These are phyloP conservation scores for Heterohyrax brucei DNA, from an alignment of 2,797 vertebrate species.

Conservation along the genomic window DNA sequence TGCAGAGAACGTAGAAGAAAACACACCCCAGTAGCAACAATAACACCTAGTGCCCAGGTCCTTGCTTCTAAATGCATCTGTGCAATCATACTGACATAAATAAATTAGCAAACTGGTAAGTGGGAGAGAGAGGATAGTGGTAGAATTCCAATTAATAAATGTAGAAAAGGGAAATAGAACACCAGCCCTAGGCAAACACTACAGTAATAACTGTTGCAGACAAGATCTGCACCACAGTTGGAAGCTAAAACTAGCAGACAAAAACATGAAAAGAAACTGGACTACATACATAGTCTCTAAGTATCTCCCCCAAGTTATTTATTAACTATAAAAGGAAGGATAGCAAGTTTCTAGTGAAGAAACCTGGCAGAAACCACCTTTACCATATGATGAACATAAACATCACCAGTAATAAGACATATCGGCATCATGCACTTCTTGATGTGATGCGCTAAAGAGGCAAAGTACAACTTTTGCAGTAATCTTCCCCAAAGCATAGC, in stretches of 20 bases:
- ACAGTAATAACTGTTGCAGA: not conserved
- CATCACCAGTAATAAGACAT: not conserved
- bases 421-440: not conserved
- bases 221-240: not conserved
- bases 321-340: not conserved
- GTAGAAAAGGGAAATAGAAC: not conserved
- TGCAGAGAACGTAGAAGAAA: not conserved
- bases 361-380: not conserved
- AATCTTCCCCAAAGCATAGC: not conserved
- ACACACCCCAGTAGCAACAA: not conserved
- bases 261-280: not conserved
- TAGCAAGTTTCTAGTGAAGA: not conserved
- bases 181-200: not conserved
- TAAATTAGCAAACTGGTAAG: not conserved
- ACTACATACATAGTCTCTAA: not conserved
- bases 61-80: constrained; percentile 1
- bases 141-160: constrained; percentile 15
- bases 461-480: not conserved
- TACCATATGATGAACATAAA: not conserved
- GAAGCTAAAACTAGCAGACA: not conserved
- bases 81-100: not conserved
- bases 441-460: not conserved
- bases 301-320: not conserved
- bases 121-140: not conserved
- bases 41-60: not conserved